Conservation (phyloP, 2,888 invertebrate species). For the Drosophila atroscutellata region DNA sequence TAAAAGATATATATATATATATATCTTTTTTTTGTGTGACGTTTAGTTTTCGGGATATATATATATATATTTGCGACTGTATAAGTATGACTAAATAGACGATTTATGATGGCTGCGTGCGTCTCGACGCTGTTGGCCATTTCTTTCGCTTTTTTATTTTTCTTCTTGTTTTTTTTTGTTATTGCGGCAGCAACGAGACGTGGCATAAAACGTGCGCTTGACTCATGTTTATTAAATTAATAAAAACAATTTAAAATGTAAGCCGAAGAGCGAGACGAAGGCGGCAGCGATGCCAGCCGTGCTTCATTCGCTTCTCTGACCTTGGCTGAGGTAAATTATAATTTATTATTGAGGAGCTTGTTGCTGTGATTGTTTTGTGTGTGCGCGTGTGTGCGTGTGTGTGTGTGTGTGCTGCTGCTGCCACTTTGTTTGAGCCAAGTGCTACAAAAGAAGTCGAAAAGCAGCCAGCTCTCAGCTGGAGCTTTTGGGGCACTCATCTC, state of each 20-base stretch:
- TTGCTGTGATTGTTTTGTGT: background rate
- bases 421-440: background rate
- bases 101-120: constrained; percentile 18
- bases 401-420: background rate
- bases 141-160: constrained; percentile 1
- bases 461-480: constrained; percentile 1
- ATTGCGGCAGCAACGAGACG: constrained; percentile 1
- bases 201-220: constrained; percentile 32
- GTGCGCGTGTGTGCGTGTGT: background rate
- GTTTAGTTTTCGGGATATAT: constrained; percentile 4
- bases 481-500: constrained; percentile 1
- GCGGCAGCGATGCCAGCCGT: constrained; percentile 17
- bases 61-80: background rate
- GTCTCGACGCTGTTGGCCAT: constrained; percentile 33
- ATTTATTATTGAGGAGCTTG: background rate
- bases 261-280: constrained; percentile 6
- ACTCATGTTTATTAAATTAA: constrained; percentile 58
- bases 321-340: constrained; percentile 30
- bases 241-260: constrained; percentile 45
- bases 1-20: background rate
- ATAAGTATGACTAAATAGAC: constrained; percentile 18
- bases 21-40: background rate
- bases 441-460: background rate
- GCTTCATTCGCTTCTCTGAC: background rate
- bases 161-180: background rate